Base-by-base conservation (phyloP, 2,888 invertebrate genomes). In the Cephalotes varians region DNA sequence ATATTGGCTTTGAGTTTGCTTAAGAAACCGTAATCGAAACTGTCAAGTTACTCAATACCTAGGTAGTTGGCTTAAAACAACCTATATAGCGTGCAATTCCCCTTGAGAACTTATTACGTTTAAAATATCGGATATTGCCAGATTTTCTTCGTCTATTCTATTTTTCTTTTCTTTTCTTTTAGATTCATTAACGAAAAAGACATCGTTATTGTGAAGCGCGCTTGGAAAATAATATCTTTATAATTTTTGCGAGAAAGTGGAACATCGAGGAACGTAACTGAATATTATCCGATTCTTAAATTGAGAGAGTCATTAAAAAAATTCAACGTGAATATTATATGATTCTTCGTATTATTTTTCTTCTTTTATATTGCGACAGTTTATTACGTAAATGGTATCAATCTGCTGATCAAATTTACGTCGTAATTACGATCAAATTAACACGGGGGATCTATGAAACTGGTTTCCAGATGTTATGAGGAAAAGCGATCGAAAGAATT, bases 21-120 rank as follows among this genome's bases (percentile, higher is more conserved):
- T 47, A 12, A 44, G n/a, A 40, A 49, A 28, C 12, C n/a, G 12
- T 56, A 54, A 74, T 56, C 40, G 44, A 40, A 56, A 44, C 10
- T 37, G 37, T 44, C 44, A 77, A 76, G 37, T 64, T 64, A 25
- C 18, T 76, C 12, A 12, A 51, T 31, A 54, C 34, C 56, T 71
- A 21, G 7, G 7, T 64, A 40, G 31, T 77, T 77, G 31, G 49
- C 58, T 44, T 47, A 12, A 34, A 12, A 25, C 40, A 54, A 77
- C 21, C 31, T 31, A 5, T 56, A n/a, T 21, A 69, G 31, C 31
- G 25, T 12, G 56, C 69, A 56, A 56, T 77, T 9, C 34, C 77
- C 56, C 71, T 56, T 9, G 77, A 77, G 77, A 21, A 77, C 71
- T 77, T 71, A 77, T 77, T 77, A 77, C 44, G 47, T 77, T 71